Evolutionary conservation across 2,113 vertebrate species (phyloP).

Genomic region (Triplophysa tibetana): DNA sequence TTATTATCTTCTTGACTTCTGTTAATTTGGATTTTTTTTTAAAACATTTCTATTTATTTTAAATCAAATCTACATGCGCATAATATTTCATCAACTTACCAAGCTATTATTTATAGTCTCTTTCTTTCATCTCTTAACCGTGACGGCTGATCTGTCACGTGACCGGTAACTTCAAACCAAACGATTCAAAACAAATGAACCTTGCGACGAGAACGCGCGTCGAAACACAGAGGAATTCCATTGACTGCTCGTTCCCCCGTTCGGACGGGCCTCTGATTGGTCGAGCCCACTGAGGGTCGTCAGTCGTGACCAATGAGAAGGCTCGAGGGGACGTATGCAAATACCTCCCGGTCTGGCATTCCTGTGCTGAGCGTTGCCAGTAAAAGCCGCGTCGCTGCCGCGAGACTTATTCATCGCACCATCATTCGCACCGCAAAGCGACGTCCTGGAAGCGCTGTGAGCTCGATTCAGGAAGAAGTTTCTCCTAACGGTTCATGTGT

Average conservation of each 20-base stretch:
- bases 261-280: conserved; percentile 68
- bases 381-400: conserved; percentile 59
- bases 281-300: background rate
- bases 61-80: too few species aligned
- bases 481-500: background rate
- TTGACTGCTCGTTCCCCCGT: conserved; percentile 49
- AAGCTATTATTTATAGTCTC: too few species aligned
- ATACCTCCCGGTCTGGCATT: conserved; percentile 53
- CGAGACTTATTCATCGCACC: conserved; percentile 57
- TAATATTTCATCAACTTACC: too few species aligned
- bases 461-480: background rate
- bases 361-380: conserved; percentile 57
- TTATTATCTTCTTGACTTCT: too few species aligned
- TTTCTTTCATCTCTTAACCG: background rate
- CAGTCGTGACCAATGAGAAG: conserved; percentile 43
- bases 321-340: conserved; percentile 44
- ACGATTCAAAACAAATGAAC: background rate
- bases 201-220: background rate
- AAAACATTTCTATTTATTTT: too few species aligned
- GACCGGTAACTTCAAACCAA: background rate
- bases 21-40: too few species aligned
- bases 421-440: background rate
- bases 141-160: background rate
- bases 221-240: conserved; percentile 55
- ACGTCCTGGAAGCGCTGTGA: background rate